Base-by-base conservation (phyloP, 2,113 vertebrate species). In the Trinectes maculatus region DNA sequence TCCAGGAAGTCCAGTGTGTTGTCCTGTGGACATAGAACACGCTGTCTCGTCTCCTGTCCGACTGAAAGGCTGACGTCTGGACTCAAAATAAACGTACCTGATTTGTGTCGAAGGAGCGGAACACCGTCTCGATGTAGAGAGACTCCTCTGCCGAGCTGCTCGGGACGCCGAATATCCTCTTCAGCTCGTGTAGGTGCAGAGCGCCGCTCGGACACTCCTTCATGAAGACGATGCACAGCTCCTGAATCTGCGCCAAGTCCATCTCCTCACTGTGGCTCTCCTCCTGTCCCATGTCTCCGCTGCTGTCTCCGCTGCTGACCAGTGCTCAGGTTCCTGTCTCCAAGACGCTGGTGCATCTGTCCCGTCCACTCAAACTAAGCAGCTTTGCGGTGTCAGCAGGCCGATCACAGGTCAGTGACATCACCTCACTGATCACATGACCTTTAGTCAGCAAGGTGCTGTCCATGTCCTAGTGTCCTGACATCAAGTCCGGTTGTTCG, bases 1-100 rank as follows among this genome's bases (percentile, higher is more conserved):
- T 95, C 94, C 58, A 95, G 85, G 74, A 95, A 95, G 61, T 95
- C 93, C n/a, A 95, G 91, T 0, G 92, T 81, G 16, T 95, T 93
- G 37, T 95, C 93, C 94, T 95, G 64, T 0, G 1, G 49, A 46
- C 3, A 22, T 4, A 24, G n/a, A n/a, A n/a, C n/a, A n/a, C n/a
- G n/a, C n/a, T n/a, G n/a, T n/a, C n/a, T n/a, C n/a, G n/a, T n/a
- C n/a, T n/a, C n/a, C n/a, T n/a, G n/a, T n/a, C n/a, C n/a, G n/a
- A n/a, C n/a, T n/a, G n/a, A n/a, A n/a, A n/a, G n/a, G n/a, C n/a
- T n/a, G n/a, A n/a, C n/a, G n/a, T n/a, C n/a, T n/a, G n/a, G n/a
- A n/a, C n/a, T n/a, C n/a, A n/a, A n/a, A n/a, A n/a, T n/a, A n/a
- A n/a, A n/a, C n/a, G 31, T 70, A 95, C 94, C 91, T 86, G 82